These are phyloP conservation scores for Paralichthys olivaceus DNA, from an alignment of 2,113 vertebrate genomes.

Conservation along the genomic window DNA sequence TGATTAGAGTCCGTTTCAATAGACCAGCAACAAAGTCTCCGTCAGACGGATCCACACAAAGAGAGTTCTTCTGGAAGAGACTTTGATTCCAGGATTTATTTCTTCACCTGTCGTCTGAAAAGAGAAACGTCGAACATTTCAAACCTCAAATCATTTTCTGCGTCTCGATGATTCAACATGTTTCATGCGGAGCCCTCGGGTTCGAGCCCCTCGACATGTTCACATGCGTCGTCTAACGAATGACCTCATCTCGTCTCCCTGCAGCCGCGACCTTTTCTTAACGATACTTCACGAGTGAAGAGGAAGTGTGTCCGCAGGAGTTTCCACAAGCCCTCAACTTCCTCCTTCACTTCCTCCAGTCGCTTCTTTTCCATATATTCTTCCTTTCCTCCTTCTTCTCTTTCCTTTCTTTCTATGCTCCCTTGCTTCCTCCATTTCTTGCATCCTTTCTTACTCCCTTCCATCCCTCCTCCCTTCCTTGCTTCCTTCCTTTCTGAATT, in stretches of 20 bases:
- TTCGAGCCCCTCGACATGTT: background rate
- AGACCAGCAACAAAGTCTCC: background rate
- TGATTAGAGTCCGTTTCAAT: constrained; percentile 62
- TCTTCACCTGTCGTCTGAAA: background rate
- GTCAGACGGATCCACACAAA: background rate
- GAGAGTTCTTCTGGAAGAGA: too few relatives aligned
- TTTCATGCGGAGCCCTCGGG: background rate
- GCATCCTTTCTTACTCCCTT: background rate
- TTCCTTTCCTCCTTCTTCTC: too few relatives aligned
- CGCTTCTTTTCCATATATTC: background rate
- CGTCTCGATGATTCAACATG: background rate
- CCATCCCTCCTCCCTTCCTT: too few relatives aligned
- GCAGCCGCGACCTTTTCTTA: constrained; percentile 68
- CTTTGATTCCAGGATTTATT: background rate
- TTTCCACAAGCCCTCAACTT: background rate
- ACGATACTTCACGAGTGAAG: constrained; percentile 59
- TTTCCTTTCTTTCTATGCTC: too few relatives aligned
- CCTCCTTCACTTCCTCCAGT: background rate
- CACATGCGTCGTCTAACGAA: constrained; percentile 55
- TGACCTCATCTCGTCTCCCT: constrained; percentile 61
- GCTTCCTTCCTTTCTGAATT: too few relatives aligned
- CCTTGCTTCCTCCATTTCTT: too few relatives aligned
- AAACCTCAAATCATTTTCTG: background rate
- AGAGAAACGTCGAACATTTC: background rate
- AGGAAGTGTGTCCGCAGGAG: background rate